Conservation (phyloP, 2,888 invertebrate species). For the Ischnus inquisitorius region DNA sequence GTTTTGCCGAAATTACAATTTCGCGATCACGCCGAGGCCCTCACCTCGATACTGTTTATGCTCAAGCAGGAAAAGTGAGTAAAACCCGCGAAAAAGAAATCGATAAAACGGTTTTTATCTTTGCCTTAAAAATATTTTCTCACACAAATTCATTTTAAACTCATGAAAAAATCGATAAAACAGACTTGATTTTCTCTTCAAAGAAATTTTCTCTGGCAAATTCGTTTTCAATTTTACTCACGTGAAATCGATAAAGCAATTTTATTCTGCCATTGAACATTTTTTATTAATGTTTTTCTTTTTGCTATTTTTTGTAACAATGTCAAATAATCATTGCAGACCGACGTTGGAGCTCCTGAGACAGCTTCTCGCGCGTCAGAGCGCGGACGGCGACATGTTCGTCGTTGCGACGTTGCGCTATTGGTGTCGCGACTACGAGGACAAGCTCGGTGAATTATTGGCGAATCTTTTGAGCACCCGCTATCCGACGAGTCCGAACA, state of each 20-base stretch:
- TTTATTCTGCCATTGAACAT: no score
- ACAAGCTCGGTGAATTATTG: slow-evolving; percentile 93
- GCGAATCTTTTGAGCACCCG: slow-evolving; percentile 92
- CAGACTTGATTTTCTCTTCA: no score
- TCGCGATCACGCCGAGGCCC: slow-evolving; percentile 95
- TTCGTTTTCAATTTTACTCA: no score
- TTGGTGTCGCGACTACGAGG: slow-evolving; percentile 97
- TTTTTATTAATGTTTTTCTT: no score
- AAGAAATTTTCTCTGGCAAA: no score
- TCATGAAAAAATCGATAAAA: no score
- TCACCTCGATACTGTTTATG: slow-evolving; percentile 95
- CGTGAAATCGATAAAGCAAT: neutral
- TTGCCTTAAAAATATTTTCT: no score
- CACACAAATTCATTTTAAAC: no score
- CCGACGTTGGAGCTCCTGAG: slow-evolving; percentile 95
- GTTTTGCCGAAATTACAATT: slow-evolving; percentile 92
- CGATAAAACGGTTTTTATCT: no score
- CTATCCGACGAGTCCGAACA: slow-evolving; percentile 96
- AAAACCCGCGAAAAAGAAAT: slow-evolving; percentile 5
- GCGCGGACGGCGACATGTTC: slow-evolving; percentile 92
- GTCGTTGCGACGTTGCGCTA: slow-evolving; percentile 96
- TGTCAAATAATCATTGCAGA: slow-evolving; percentile 81
- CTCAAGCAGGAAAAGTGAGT: slow-evolving; percentile 94
- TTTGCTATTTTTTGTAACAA: neutral
- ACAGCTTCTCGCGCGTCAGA: slow-evolving; percentile 92